Evolutionary conservation across 2,113 vertebrate genomes (phyloP), one percentile per base, ranked within the genome.

Genomic region (Phrynosoma platyrhinos): DNA sequence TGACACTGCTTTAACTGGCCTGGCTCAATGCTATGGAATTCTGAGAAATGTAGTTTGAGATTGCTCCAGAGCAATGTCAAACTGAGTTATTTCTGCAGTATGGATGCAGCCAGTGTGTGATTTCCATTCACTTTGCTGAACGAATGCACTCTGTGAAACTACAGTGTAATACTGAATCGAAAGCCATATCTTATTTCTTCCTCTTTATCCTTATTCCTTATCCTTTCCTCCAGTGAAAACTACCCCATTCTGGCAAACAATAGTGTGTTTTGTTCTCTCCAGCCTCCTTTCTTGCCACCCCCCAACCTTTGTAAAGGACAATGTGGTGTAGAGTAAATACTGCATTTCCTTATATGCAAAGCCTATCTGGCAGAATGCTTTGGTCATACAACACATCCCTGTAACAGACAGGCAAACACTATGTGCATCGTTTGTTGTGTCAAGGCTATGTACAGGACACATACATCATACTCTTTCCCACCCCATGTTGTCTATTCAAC

Each of bases 341-440:
- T 36, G 87, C 9, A 88, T 88, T 88, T 88, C 81, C 87, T 68
- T 88, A 83, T 88, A 83, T 88, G 87, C 87, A 88, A 88, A 88
- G n/a, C n/a, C 9, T 69, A 55, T 16, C 62, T 66, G 87, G 64
- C 62, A 83, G 62, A 83, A 27, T 25, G 47, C 18, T 64, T 40
- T 20, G 32, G 52, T 18, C 25, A 5, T n/a, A n/a, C 27, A 68
- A 27, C 64, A 47, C 58, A 27, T 82, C 36, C 79, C 27, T 66
- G 36, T 13, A 36, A 62, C 25, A 71, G 47, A 87, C 9, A 30
- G n/a, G 23, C 12, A 6, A 76, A 62, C 6, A 27, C 9, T 42
- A 71, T 6, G 36, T 53, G 32, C 53, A 21, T 25, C 18, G 2
- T 36, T 86, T 7, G 25, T 58, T 0, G 10, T 78, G 16, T 88